Percentiles rank a stretch among this genome's conserved stretches.
Conservation (phyloP, 2,113 vertebrate species). For the Pseudonaja textilis region DNA sequence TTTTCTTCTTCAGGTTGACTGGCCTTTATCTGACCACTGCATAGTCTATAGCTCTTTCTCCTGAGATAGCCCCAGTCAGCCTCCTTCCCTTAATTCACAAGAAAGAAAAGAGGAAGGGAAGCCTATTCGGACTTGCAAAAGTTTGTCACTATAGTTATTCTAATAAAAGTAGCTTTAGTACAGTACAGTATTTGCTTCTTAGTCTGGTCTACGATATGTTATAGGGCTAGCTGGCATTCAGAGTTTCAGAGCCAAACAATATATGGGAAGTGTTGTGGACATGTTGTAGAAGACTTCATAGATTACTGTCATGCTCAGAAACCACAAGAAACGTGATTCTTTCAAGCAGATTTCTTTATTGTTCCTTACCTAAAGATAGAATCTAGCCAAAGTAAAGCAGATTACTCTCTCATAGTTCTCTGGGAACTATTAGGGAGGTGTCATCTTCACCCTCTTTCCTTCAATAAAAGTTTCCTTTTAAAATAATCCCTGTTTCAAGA, state of each 20-base stretch:
- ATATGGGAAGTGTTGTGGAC: not conserved
- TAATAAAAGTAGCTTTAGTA: not conserved
- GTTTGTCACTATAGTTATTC: not conserved
- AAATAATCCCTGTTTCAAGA: too few relatives aligned
- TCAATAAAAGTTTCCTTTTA: too few relatives aligned
- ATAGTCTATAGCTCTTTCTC: not conserved
- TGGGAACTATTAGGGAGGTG: not conserved
- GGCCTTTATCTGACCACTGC: not conserved
- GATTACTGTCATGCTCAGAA: not conserved
- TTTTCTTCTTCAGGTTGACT: not conserved
- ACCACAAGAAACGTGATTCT: not conserved
- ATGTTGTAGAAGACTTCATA: not conserved
- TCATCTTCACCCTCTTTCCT: not conserved
- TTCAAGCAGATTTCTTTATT: not conserved
- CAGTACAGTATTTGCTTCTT: not conserved
- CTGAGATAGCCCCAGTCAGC: not conserved
- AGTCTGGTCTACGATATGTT: not conserved
- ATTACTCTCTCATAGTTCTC: not conserved
- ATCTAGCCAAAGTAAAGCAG: not conserved
- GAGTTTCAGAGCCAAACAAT: not conserved
- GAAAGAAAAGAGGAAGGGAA: not conserved
- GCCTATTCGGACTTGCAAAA: not conserved
- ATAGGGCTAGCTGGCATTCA: not conserved
- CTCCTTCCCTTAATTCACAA: not conserved
- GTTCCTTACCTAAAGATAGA: not conserved